Percentiles rank a stretch among this genome's conserved stretches.
phyloP scores from a whole-genome alignment of 2,797 vertebrate genomes.

The Discoglossus pictus region DNA sequence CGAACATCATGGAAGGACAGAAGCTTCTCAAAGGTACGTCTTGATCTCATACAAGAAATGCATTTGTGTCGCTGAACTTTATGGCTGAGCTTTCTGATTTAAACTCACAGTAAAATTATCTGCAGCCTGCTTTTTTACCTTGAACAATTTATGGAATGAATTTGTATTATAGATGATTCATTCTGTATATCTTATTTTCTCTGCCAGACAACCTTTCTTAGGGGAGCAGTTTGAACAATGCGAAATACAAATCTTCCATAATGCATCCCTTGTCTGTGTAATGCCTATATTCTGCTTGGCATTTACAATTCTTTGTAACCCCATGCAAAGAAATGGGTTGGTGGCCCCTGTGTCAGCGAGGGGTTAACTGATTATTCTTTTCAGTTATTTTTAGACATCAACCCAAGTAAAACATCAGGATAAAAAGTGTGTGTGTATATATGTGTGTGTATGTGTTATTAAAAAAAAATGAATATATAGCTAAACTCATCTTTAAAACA shows the following conservation, averaged over 20 bases:
- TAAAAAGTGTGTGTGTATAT: no score
- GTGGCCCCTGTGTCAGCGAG: no score
- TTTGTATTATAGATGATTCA: constrained; percentile 15
- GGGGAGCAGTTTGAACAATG: constrained; percentile 43
- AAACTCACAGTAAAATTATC: no score
- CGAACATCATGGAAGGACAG: constrained; percentile 81
- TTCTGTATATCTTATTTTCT: constrained; percentile 27
- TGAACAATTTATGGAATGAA: constrained; percentile 12
- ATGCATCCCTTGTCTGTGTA: constrained; percentile 44
- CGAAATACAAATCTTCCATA: constrained; percentile 53
- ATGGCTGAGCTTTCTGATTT: background rate
- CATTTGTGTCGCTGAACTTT: background rate
- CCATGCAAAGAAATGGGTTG: constrained; percentile 60
- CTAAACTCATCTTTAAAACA: no score
- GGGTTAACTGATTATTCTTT: no score
- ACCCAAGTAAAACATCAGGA: no score
- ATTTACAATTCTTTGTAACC: constrained; percentile 61
- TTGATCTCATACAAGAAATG: no score
- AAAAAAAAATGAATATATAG: no score
- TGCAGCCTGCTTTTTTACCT: background rate
- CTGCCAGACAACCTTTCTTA: constrained; percentile 54
- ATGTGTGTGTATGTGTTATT: no score
- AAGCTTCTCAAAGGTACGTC: constrained; percentile 87
- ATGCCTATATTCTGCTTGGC: constrained; percentile 59
- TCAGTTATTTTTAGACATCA: no score